Conservation (phyloP, 2,113 vertebrate species). For the Oostethus manadensis region DNA sequence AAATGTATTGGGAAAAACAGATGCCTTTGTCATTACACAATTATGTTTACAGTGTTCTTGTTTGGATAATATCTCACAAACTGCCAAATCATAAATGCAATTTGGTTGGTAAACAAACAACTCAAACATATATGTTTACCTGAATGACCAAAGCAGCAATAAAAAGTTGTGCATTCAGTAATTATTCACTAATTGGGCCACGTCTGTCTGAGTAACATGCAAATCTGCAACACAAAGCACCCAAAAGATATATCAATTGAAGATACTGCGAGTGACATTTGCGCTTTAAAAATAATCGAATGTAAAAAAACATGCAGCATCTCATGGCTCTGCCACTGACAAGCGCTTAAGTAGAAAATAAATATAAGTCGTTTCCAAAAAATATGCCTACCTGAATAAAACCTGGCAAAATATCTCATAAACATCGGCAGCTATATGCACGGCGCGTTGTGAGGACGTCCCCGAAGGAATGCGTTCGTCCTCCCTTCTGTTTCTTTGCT, state of each 20-base stretch:
- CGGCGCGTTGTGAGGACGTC: slow-evolving; percentile 2
- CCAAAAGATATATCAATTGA: neutral
- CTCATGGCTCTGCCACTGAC: neutral
- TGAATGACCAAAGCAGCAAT: too few relatives aligned
- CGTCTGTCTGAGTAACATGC: too few relatives aligned
- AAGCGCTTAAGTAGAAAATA: neutral
- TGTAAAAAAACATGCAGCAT: neutral
- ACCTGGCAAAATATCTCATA: slow-evolving; percentile 58
- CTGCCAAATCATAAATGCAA: neutral
- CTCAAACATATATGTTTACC: too few relatives aligned
- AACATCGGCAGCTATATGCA: slow-evolving; percentile 51
- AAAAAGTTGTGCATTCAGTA: too few relatives aligned
- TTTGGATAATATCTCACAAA: too few relatives aligned
- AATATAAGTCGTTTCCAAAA: neutral
- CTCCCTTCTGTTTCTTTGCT: slow-evolving; percentile 9
- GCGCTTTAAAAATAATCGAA: too few relatives aligned
- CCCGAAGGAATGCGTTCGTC: slow-evolving; percentile 25
- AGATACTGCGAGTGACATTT: neutral
- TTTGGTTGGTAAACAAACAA: neutral
- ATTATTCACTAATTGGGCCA: too few relatives aligned
- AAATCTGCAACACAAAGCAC: too few relatives aligned
- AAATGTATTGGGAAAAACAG: neutral
- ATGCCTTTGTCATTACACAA: too few relatives aligned
- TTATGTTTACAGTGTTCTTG: too few relatives aligned
- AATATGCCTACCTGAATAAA: slow-evolving; percentile 65